Conservation (phyloP, 2,113 vertebrate genomes). For the Aldabrachelys gigantea region DNA sequence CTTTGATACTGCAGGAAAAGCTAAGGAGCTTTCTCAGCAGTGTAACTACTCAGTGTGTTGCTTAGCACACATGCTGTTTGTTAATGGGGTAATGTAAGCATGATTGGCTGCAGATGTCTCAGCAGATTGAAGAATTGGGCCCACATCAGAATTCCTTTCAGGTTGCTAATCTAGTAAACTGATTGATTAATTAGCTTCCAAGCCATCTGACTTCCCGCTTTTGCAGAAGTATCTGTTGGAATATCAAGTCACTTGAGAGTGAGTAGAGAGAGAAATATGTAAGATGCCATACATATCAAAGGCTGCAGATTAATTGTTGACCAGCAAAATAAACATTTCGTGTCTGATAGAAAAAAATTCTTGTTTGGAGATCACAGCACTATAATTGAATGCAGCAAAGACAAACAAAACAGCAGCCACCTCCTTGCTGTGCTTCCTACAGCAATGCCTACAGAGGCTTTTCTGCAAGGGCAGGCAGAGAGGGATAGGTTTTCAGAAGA, state of each 20-base stretch:
- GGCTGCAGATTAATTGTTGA: background rate
- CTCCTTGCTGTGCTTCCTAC: background rate
- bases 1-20: background rate
- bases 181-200: conserved; percentile 52
- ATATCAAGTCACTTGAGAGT: background rate
- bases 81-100: conserved; percentile 9
- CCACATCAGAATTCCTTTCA: conserved; percentile 45
- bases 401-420: background rate
- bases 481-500: background rate
- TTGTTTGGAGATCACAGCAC: background rate
- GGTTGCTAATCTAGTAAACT: conserved; percentile 19
- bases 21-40: background rate
- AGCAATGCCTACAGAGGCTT: background rate
- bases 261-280: background rate
- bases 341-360: background rate
- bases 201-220: conserved; percentile 15
- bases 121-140: background rate
- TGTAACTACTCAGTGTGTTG: background rate
- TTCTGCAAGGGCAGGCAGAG: background rate
- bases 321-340: conserved; percentile 37
- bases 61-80: conserved; percentile 8
- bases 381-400: conserved; percentile 25
- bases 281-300: conserved; percentile 42
- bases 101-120: conserved; percentile 13
- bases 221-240: conserved; percentile 12